Percentiles rank a stretch among this genome's conserved stretches.
Evolutionary conservation across 2,797 vertebrate species (phyloP).

Genomic region (Galago senegalensis): DNA sequence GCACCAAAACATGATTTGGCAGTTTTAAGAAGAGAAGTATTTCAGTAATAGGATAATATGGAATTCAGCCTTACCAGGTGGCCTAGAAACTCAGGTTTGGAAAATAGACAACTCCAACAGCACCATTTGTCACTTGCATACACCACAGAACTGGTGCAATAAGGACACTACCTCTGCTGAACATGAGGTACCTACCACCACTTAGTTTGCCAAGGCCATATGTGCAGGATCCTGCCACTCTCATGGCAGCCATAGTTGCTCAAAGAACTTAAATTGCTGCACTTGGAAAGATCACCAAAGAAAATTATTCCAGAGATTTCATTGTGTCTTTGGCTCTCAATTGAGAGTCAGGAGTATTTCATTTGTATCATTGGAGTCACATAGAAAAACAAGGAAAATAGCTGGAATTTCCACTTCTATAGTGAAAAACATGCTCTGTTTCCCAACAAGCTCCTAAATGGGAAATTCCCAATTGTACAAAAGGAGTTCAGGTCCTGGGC

Average conservation of each 20-base stretch:
- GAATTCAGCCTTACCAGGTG: constrained; percentile 22
- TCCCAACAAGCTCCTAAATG: not conserved
- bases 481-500: not conserved
- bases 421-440: constrained; percentile 6
- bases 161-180: not conserved
- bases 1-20: constrained; percentile 48
- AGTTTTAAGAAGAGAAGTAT: constrained; percentile 33
- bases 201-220: not conserved
- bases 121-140: not conserved
- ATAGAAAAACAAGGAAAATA: not conserved
- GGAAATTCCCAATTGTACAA: not conserved
- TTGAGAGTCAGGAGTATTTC: constrained; percentile 6
- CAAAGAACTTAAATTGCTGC: constrained; percentile 10
- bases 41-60: constrained; percentile 47
- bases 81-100: not conserved
- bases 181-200: not conserved
- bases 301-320: not conserved
- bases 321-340: not conserved
- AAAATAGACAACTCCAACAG: not conserved
- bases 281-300: constrained; percentile 4
- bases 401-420: not conserved
- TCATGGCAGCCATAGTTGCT: not conserved
- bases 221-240: not conserved
- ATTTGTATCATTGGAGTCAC: not conserved
- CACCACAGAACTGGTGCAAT: not conserved